Evolutionary conservation across 35 echinoderm and acorn worm species (phyloP).

Genomic region (Strongylocentrotus purpuratus): DNA sequence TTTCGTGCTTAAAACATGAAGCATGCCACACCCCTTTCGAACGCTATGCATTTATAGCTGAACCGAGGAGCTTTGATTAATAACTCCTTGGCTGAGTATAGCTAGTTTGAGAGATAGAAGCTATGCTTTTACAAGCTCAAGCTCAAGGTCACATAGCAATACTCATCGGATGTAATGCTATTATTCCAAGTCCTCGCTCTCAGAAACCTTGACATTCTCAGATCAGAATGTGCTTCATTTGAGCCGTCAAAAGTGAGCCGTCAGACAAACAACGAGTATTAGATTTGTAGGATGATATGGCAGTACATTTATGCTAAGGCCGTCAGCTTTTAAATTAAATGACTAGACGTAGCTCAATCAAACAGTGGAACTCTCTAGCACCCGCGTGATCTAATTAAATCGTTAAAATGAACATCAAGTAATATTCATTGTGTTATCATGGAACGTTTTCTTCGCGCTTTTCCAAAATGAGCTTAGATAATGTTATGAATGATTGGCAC

Average conservation of each 20-base stretch:
- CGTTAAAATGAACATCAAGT: too few relatives aligned
- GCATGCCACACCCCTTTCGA: too few relatives aligned
- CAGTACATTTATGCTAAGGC: neutral
- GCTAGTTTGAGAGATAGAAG: neutral
- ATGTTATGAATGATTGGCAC: too few relatives aligned
- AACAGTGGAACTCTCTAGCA: neutral
- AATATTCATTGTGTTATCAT: neutral
- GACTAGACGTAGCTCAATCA: neutral
- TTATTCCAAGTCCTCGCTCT: conserved; percentile 1
- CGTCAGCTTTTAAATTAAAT: neutral
- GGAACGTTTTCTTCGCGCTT: neutral
- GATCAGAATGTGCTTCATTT: neutral
- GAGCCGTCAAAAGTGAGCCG: neutral
- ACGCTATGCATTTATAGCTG: too few relatives aligned
- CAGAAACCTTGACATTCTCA: neutral
- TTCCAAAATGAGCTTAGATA: too few relatives aligned
- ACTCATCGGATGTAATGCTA: neutral
- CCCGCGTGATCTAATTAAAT: neutral
- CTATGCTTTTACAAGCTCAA: neutral
- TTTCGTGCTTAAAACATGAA: too few relatives aligned
- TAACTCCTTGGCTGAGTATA: neutral
- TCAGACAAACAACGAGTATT: neutral
- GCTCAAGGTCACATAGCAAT: neutral
- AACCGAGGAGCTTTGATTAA: too few relatives aligned
- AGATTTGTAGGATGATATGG: neutral